Evolutionary conservation across 2,797 vertebrate genomes (phyloP), one percentile per base, ranked within the genome.

Genomic region (Fundulus diaphanus): DNA sequence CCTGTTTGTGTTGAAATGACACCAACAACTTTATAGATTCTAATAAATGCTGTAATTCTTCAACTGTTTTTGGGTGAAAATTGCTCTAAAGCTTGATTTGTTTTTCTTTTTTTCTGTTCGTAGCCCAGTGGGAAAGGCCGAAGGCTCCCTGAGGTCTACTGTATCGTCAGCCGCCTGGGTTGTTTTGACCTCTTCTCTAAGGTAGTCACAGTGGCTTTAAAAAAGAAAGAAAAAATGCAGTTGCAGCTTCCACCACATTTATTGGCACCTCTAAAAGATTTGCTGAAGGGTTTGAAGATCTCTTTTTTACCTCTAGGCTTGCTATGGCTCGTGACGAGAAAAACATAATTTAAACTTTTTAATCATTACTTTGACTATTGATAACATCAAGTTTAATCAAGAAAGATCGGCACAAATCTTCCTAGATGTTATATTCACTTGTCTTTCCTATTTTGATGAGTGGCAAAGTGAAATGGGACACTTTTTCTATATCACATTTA

Each of bases 171-270:
- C 91, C 97, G 97, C 6, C 95, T 99, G 84, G 98, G 98, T 49
- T 99, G 98, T 93, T 99, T 99, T 80, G 96, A 98, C 88, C 96
- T 99, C 82, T 99, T 99, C 94, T 99, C 98, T 73, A 99, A 99
- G 97, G 98, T 99, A 96, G 90, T 93, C 33, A 20, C 15, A 20
- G 22, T 3, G 16, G 57, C 44, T 56, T 24, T 2, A 48, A 48
- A 54, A n/a, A 71, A 7, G 20, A 75, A 24, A 16, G 49, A 52
- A 73, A 69, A 74, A 22, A 68, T 51, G 40, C 72, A 76, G 24
- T 51, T 56, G 66, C 37, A 48, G 46, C 46, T 48, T 48, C 49
- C 49, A 51, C 22, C 46, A 22, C 49, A 51, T 51, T 51, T 22
- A 51, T 51, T 22, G 5, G 13, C 46, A 48, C 16, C 16, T 48